Conservation (phyloP, 2,888 invertebrate species). For the Cataglyphis cursor region DNA sequence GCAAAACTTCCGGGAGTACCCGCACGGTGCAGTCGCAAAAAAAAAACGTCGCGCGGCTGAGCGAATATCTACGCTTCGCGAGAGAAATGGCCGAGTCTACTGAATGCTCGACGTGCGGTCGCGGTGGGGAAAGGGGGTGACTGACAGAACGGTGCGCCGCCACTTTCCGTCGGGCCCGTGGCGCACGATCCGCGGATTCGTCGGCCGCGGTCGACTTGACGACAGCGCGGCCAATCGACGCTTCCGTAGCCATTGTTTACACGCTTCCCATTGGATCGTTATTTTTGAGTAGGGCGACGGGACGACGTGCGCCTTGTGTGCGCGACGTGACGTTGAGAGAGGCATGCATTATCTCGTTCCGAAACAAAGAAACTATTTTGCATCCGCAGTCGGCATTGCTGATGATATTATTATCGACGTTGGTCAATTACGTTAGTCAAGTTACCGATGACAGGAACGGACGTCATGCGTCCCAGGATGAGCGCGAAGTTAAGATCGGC, state of each 20-base stretch:
- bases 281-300: slow-evolving; percentile 73
- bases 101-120: slow-evolving; percentile 75
- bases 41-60: slow-evolving; percentile 73
- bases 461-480: background rate
- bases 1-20: slow-evolving; percentile 83
- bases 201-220: slow-evolving; percentile 80
- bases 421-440: background rate
- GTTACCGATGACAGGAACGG: too few relatives aligned
- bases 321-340: slow-evolving; percentile 57
- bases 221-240: slow-evolving; percentile 82
- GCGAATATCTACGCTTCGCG: slow-evolving; percentile 79
- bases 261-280: slow-evolving; percentile 79
- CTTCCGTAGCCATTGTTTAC: slow-evolving; percentile 81
- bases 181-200: slow-evolving; percentile 66
- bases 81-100: slow-evolving; percentile 86
- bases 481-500: slow-evolving; percentile 31
- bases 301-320: slow-evolving; percentile 59
- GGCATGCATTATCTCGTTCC: slow-evolving; percentile 3
- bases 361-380: background rate
- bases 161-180: slow-evolving; percentile 61
- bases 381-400: background rate
- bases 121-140: slow-evolving; percentile 62
- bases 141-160: slow-evolving; percentile 66
- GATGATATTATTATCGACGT: slow-evolving; percentile 14
- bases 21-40: slow-evolving; percentile 76